Evolutionary conservation across 2,888 invertebrate species (phyloP), one percentile per base, ranked within the genome.

Genomic region (Strigamia crassipes): DNA sequence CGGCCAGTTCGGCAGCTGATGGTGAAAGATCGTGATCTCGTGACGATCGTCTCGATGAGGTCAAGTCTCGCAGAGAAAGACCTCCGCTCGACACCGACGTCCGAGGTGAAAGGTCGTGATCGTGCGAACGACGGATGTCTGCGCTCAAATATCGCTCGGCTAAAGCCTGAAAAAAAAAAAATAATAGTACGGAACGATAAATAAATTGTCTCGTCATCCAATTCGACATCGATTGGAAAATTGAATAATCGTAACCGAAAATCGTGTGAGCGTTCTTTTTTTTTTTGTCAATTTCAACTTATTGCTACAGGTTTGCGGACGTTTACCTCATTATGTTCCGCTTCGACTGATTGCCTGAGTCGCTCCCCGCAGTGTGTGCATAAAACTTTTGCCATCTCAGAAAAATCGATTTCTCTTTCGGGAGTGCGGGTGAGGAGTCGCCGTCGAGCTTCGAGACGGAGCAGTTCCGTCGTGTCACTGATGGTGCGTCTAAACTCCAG

Each of bases 351-450:
- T 66, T 66, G 61, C 31, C 82, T 80, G 12, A 84, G 38, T 31
- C 83, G 83, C 41, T 84, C 84, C n/a, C 84, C 84, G 23, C 84
- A 84, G 38, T 84, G 84, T 2, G 83, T 83, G 81, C 84, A 84
- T 3, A 84, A 78, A 18, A 83, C 82, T 79, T 82, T 83, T 31
- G 83, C 83, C 81, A 83, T 82, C 51, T 83, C 82, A 15, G 27
- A 79, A 18, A 82, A 81, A 15, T 83, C 83, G 46, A 83, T 81
- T 34, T 82, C 82, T 31, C 78, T 42, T 21, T 83, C 83, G 12
- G 83, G 82, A 13, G 82, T 81, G 31, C 81, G 34, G 12, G 81
- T 38, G 18, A 81, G 31, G 18, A 81, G 66, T 13, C 81, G 61
- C 15, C 61, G 51, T 61, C 61, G 51, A 27, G 73, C 73, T 66